These are phyloP conservation scores for Amblyopsis rosae DNA, from an alignment of 2,113 vertebrate genomes.

Conservation along the genomic window DNA sequence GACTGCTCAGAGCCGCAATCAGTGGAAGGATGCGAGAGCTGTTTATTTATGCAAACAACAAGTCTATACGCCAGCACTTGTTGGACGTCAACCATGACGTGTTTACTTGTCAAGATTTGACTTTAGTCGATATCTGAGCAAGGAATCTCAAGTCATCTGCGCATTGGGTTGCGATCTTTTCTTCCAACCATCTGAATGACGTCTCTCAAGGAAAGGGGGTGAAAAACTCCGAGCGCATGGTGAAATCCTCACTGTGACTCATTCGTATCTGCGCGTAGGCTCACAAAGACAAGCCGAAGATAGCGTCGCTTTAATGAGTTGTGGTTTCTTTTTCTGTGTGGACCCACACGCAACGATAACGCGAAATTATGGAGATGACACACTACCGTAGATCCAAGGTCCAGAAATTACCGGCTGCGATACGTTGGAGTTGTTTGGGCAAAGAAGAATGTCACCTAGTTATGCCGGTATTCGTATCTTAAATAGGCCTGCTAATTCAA, in stretches of 20 bases:
- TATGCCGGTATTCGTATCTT: slow-evolving; percentile 56
- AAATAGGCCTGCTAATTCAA: slow-evolving; percentile 7
- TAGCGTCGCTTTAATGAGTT: slow-evolving; percentile 57
- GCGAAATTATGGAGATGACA: slow-evolving; percentile 38
- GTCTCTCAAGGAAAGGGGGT: slow-evolving; percentile 57
- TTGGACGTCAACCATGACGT: slow-evolving; percentile 3
- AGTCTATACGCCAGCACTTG: neutral
- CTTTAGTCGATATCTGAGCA: slow-evolving; percentile 26
- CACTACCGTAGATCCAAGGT: no score
- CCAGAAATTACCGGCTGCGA: slow-evolving; percentile 37
- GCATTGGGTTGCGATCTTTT: neutral
- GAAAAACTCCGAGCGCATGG: slow-evolving; percentile 55
- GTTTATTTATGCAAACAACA: neutral
- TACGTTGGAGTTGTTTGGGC: slow-evolving; percentile 61
- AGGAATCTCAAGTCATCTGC: slow-evolving; percentile 53
- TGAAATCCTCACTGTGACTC: slow-evolving; percentile 68
- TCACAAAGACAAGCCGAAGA: slow-evolving; percentile 37
- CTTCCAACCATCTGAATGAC: slow-evolving; percentile 55
- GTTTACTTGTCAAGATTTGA: slow-evolving; percentile 34
- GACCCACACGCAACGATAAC: slow-evolving; percentile 24
- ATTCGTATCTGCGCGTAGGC: slow-evolving; percentile 64
- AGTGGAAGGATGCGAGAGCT: neutral
- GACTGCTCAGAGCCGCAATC: no score
- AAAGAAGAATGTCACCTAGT: slow-evolving; percentile 70
- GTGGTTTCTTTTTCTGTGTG: slow-evolving; percentile 24